These are phyloP conservation scores for Stictonetta naevosa DNA, from an alignment of 2,113 vertebrate species.

Conservation along the genomic window DNA sequence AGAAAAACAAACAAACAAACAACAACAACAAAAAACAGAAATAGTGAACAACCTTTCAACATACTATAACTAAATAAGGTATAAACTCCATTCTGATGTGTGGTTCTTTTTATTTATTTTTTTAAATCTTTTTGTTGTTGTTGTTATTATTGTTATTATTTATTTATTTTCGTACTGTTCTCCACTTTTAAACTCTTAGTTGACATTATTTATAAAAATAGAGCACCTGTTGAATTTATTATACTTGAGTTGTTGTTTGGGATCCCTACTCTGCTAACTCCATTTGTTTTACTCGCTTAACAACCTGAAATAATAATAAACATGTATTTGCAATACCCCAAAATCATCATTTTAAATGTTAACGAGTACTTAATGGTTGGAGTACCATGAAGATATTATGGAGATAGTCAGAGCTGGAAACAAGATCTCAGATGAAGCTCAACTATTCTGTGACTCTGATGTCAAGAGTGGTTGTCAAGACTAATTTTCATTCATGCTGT, in stretches of 20 bases:
- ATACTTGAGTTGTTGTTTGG: neutral
- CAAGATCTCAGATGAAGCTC: neutral
- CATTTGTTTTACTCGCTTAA: neutral
- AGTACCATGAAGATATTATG: no score
- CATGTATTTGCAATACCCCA: neutral
- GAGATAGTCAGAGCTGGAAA: neutral
- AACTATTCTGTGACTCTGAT: neutral
- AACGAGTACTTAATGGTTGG: neutral
- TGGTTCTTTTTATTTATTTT: accelerated
- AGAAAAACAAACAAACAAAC: no score
- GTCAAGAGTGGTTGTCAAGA: neutral
- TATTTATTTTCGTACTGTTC: neutral
- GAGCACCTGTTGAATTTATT: neutral
- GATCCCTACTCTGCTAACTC: accelerated
- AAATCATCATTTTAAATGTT: neutral
- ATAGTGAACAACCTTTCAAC: neutral
- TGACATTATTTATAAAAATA: neutral
- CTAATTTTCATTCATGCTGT: neutral
- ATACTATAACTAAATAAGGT: neutral
- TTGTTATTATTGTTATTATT: neutral
- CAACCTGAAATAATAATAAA: neutral
- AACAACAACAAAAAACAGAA: accelerated
- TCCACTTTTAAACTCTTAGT: neutral
- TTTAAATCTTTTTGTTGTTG: neutral
- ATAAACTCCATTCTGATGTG: neutral